Evolutionary conservation across 2,888 invertebrate genomes (phyloP), one percentile per base, ranked within the genome.

Genomic region (Pristionchus entomophagus): DNA sequence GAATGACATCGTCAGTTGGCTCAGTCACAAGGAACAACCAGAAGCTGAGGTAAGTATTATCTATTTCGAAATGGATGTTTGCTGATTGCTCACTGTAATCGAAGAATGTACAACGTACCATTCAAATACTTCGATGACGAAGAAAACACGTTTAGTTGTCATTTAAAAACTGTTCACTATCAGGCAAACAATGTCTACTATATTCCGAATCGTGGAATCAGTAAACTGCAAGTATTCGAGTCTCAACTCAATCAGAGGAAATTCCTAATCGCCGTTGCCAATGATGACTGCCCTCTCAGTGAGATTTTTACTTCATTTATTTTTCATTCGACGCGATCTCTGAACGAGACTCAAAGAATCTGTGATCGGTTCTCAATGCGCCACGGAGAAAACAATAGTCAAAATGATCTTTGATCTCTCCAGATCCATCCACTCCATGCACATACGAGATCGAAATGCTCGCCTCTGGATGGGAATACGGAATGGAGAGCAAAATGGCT

Each of bases 1-100:
- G 94, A 95, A 97, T 93, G 97, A 98, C 95, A 95, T 98, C 82
- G 96, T 97, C 0, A 97, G 97, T 10, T 98, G 98, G 97, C 86
- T 93, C 53, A 91, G 91, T 51, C 86, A 89, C 49, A 87, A 86
- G 51, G 93, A 93, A 69, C 92, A 93, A 87, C 92, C 93, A 12
- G 93, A 93, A 49, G 88, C 91, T 49, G 92, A 92, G 85, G 93
- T 89, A 6, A 26, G 19, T n/a, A n/a, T n/a, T n/a, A n/a, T n/a
- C n/a, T n/a, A n/a, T n/a, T n/a, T 10, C 45, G 45, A 14, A 45
- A 10, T 6, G 45, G 45, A 6, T 45, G 45, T 56, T 17, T 56
- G 17, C 10, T 17, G 56, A 56, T 5, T 56, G 45, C n/a, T n/a
- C n/a, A n/a, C n/a, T n/a, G n/a, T n/a, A n/a, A n/a, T n/a, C n/a